Conservation (phyloP, 1,140 invertebrate genomes). For the Amphibalanus amphitrite region DNA sequence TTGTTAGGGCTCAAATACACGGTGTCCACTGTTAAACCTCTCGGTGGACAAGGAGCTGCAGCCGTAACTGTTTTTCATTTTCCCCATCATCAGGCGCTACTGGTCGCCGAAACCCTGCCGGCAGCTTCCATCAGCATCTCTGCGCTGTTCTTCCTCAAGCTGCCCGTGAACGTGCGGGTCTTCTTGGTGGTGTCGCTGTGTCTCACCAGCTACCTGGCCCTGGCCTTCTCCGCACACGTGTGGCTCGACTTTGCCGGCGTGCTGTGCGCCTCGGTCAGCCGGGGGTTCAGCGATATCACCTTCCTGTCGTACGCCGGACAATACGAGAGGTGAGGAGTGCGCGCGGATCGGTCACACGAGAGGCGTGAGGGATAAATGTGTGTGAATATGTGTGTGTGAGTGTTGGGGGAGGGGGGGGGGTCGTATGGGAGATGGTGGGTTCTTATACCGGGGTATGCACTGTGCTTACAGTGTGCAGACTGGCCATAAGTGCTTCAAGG, state of each 20-base stretch:
- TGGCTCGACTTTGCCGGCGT: slow-evolving; percentile 14
- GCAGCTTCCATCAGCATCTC: slow-evolving; percentile 49
- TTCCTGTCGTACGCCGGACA: slow-evolving; percentile 13
- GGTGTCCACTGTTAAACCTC: no score
- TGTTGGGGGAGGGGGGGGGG: no score
- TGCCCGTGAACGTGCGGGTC: slow-evolving; percentile 9
- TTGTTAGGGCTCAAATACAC: no score
- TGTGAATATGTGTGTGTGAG: no score
- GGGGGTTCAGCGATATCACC: slow-evolving; percentile 14
- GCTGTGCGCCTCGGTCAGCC: slow-evolving; percentile 13
- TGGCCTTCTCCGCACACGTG: slow-evolving; percentile 11
- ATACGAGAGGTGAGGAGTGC: slow-evolving; percentile 14
- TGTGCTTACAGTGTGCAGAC: no score
- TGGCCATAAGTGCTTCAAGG: no score
- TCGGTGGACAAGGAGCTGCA: no score
- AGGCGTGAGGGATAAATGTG: no score
- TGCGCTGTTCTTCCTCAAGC: slow-evolving; percentile 40
- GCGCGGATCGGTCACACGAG: no score
- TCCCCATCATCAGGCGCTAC: slow-evolving; percentile 54
- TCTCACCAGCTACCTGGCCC: slow-evolving; percentile 13
- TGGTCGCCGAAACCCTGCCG: slow-evolving; percentile 65
- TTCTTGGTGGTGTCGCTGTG: slow-evolving; percentile 9
- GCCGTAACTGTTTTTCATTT: no score
- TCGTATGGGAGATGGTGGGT: no score
- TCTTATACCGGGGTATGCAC: no score